These are phyloP conservation scores for Apteryx owenii DNA, from an alignment of 2,113 vertebrate genomes.

Conservation along the genomic window DNA sequence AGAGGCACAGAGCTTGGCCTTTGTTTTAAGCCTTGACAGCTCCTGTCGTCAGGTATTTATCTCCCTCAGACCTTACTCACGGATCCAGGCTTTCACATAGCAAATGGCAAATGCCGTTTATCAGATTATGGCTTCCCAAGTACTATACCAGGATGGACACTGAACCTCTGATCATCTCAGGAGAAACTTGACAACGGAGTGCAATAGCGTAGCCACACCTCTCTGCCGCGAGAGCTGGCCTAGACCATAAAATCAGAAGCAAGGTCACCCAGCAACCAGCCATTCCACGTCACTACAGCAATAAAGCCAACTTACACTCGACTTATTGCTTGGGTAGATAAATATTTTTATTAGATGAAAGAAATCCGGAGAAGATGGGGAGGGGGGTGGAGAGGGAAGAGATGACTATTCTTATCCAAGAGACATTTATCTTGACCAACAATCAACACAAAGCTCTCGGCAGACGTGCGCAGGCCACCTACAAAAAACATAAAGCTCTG, in stretches of 20 bases:
- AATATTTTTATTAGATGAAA: slow-evolving; percentile 39
- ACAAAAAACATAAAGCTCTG: background rate
- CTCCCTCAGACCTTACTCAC: background rate
- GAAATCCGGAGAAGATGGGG: background rate
- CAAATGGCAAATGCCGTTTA: background rate
- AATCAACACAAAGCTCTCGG: background rate
- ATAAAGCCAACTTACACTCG: slow-evolving; percentile 66
- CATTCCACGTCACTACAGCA: slow-evolving; percentile 58
- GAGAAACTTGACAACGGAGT: slow-evolving; percentile 38
- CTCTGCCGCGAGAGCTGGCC: slow-evolving; percentile 58
- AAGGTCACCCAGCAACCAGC: slow-evolving; percentile 74
- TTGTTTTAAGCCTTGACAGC: background rate
- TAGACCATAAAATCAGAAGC: slow-evolving; percentile 70
- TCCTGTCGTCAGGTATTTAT: background rate
- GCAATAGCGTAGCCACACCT: slow-evolving; percentile 46
- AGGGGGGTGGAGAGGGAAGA: too few relatives aligned
- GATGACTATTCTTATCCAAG: background rate
- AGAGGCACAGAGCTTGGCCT: background rate
- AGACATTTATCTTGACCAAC: background rate
- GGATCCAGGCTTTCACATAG: background rate
- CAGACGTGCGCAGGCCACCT: accelerated
- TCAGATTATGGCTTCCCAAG: background rate
- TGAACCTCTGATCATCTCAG: background rate
- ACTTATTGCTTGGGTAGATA: slow-evolving; percentile 34
- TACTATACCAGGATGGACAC: background rate